phyloP scores from a whole-genome alignment of 2,888 invertebrate species.

The Acrocyrtus sp. region DNA sequence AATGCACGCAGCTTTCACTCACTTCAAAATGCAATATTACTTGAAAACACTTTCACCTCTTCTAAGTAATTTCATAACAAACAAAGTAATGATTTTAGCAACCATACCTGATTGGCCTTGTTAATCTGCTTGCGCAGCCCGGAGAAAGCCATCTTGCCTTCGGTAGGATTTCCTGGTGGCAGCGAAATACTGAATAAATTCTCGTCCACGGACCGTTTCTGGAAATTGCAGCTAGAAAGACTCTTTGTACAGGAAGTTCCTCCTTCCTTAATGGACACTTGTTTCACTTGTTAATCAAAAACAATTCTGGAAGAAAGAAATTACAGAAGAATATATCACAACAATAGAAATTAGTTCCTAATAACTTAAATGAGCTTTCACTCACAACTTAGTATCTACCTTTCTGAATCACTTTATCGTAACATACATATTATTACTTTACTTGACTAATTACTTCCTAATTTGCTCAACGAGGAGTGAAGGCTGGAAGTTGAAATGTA shows the following conservation, averaged over 20 bases:
- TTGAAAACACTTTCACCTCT: background rate
- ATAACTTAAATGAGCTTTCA: too few species aligned
- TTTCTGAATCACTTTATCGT: too few species aligned
- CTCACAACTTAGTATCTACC: too few species aligned
- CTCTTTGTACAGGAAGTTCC: background rate
- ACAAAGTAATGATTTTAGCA: background rate
- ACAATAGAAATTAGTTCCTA: background rate
- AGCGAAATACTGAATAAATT: too few species aligned
- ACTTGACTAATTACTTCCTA: background rate
- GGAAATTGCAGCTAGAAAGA: slow-evolving; percentile 35
- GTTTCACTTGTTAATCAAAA: background rate
- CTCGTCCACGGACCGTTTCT: too few species aligned
- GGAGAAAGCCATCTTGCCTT: slow-evolving; percentile 90
- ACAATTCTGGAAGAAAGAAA: background rate
- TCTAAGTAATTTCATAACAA: background rate
- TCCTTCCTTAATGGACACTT: background rate
- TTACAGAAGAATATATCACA: too few species aligned
- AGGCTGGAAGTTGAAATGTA: background rate
- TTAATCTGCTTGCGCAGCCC: slow-evolving; percentile 99
- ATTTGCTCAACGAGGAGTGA: too few species aligned
- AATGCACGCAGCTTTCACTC: background rate
- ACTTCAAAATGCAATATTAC: background rate
- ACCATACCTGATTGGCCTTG: slow-evolving; percentile 96
- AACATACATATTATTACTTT: background rate
- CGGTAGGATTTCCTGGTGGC: background rate